Evolutionary conservation across 2,113 vertebrate species (phyloP).

Genomic region (Poeciliopsis retropinna): DNA sequence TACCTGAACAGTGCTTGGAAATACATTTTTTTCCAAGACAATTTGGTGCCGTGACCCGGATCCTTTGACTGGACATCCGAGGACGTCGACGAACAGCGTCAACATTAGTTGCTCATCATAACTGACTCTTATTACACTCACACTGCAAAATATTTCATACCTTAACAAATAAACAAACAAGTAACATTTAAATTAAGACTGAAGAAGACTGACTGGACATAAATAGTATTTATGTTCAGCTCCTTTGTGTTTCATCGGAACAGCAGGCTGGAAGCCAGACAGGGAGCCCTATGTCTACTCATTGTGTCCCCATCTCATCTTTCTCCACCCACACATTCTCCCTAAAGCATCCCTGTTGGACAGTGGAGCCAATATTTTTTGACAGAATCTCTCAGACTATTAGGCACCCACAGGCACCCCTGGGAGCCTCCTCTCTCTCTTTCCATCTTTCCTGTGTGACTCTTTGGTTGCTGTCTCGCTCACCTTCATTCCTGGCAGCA

Average conservation of each 20-base stretch:
- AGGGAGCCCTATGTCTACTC: constrained; percentile 27
- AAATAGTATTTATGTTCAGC: constrained; percentile 2
- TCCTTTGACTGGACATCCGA: no score
- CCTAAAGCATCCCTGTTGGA: constrained; percentile 63
- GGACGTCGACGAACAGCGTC: no score
- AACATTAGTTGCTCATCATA: no score
- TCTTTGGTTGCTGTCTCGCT: no score
- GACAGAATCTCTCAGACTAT: constrained; percentile 73
- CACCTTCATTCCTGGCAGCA: no score
- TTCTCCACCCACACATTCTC: constrained; percentile 45
- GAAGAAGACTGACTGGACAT: neutral
- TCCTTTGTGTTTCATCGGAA: constrained; percentile 28
- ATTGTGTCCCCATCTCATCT: constrained; percentile 31
- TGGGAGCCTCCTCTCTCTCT: constrained; percentile 39
- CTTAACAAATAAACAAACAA: no score
- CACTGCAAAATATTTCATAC: no score
- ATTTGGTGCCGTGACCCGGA: no score
- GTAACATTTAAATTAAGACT: neutral
- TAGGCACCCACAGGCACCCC: constrained; percentile 56
- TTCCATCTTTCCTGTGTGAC: neutral
- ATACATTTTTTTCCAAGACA: no score
- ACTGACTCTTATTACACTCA: no score
- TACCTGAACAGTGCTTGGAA: no score
- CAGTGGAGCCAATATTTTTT: constrained; percentile 65
- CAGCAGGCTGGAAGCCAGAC: constrained; percentile 21